phyloP scores from a whole-genome alignment of 2,797 vertebrate genomes.

The Danio choprae region DNA sequence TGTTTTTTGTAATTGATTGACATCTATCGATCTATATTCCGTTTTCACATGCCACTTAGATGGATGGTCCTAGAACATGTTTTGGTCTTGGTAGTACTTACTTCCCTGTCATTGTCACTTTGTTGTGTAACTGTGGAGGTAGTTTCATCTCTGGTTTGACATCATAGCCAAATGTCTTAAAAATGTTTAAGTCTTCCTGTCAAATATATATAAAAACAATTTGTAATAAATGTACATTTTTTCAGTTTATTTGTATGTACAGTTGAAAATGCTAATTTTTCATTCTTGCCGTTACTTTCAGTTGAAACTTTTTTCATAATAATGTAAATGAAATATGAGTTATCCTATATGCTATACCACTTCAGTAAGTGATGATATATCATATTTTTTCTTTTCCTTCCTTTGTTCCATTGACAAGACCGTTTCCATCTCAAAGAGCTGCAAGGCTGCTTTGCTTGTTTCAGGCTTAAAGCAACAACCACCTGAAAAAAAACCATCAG shows the following conservation, averaged over 20 bases:
- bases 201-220: slow-evolving; percentile 14
- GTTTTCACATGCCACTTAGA: neutral
- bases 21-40: neutral
- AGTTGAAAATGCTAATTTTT: too few species aligned
- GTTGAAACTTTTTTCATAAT: neutral
- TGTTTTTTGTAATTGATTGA: neutral
- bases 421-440: slow-evolving; percentile 75
- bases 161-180: slow-evolving; percentile 60
- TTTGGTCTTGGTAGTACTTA: slow-evolving; percentile 46
- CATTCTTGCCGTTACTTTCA: neutral
- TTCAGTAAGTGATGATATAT: neutral
- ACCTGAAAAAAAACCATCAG: slow-evolving; percentile 52
- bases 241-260: too few species aligned
- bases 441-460: slow-evolving; percentile 67
- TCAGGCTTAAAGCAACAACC: slow-evolving; percentile 75
- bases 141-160: slow-evolving; percentile 62
- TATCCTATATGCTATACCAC: neutral
- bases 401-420: slow-evolving; percentile 62
- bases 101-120: slow-evolving; percentile 66
- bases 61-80: neutral
- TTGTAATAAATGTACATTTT: neutral
- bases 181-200: slow-evolving; percentile 59
- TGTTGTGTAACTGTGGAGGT: slow-evolving; percentile 64
- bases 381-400: slow-evolving; percentile 2
- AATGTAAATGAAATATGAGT: neutral